Evolutionary conservation across 2,113 vertebrate species (phyloP).

Genomic region (Rhea americana): DNA sequence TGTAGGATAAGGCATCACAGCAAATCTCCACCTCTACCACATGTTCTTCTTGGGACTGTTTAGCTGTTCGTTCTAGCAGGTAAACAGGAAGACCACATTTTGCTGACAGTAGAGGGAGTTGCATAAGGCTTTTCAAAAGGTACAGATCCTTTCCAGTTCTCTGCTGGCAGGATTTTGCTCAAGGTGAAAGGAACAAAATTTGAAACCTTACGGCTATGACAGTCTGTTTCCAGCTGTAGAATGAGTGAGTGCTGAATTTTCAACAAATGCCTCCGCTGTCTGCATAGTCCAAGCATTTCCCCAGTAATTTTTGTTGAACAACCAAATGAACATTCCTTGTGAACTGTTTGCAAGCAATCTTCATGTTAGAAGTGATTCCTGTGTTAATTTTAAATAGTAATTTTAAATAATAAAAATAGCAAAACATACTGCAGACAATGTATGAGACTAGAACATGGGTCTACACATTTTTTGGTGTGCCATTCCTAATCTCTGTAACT

Average conservation of each 20-base stretch:
- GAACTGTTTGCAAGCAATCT: background rate
- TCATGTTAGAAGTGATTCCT: fast-evolving
- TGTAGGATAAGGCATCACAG: background rate
- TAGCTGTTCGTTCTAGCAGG: background rate
- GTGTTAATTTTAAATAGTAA: fast-evolving
- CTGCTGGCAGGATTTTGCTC: fast-evolving
- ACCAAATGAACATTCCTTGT: background rate
- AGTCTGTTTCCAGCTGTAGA: fast-evolving
- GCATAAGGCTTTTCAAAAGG: background rate
- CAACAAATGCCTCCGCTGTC: fast-evolving
- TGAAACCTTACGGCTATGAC: fast-evolving
- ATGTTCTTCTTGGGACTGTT: background rate
- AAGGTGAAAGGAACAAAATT: background rate
- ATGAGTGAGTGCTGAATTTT: background rate
- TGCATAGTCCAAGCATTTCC: background rate
- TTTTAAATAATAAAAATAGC: background rate
- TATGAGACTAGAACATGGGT: background rate
- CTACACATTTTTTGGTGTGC: fast-evolving
- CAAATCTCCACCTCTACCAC: background rate
- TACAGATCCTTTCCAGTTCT: background rate
- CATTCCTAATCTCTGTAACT: background rate
- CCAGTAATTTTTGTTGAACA: fast-evolving
- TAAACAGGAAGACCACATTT: fast-evolving
- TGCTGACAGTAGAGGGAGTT: background rate
- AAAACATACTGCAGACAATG: fast-evolving